These are phyloP conservation scores for Mesochorus sp. DNA, from an alignment of 2,888 invertebrate genomes.

Conservation along the genomic window DNA sequence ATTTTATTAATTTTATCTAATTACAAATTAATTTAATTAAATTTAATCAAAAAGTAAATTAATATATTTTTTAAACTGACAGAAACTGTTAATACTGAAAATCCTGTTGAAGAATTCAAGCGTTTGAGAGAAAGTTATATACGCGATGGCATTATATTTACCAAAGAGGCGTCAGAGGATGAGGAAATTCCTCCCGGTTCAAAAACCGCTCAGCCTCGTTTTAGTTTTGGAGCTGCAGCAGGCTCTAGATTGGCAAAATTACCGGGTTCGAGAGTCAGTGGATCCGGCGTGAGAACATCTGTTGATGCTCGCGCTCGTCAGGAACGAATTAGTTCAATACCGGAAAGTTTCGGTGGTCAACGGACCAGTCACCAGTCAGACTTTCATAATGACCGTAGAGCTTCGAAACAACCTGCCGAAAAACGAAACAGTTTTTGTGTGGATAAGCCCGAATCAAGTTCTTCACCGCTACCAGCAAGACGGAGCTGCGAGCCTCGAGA, in stretches of 20 bases:
- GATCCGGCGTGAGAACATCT: not conserved
- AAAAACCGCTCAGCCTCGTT: not conserved
- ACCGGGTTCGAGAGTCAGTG: not conserved
- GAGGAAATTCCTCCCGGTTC: not conserved
- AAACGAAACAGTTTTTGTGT: not conserved
- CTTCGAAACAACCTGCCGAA: not conserved
- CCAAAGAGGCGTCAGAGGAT: not conserved
- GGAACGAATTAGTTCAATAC: not conserved
- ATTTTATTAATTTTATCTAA: no score
- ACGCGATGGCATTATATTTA: constrained; percentile 30
- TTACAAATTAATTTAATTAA: no score
- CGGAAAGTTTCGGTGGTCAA: not conserved
- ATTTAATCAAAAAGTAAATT: not conserved
- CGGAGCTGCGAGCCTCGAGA: constrained; percentile 49
- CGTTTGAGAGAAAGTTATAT: constrained; percentile 50
- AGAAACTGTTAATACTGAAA: not conserved
- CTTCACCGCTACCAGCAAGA: constrained; percentile 46
- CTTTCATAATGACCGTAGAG: not conserved
- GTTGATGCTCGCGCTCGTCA: not conserved
- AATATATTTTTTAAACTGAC: not conserved
- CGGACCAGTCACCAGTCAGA: not conserved
- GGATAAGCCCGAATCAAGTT: not conserved
- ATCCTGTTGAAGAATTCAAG: constrained; percentile 54
- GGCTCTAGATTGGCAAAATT: not conserved
- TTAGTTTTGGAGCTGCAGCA: not conserved